A percentile compares a stretch with the other conserved stretches of the same genome.
phyloP scores from a whole-genome alignment of 2,797 vertebrate species.

The Natrix natrix region DNA sequence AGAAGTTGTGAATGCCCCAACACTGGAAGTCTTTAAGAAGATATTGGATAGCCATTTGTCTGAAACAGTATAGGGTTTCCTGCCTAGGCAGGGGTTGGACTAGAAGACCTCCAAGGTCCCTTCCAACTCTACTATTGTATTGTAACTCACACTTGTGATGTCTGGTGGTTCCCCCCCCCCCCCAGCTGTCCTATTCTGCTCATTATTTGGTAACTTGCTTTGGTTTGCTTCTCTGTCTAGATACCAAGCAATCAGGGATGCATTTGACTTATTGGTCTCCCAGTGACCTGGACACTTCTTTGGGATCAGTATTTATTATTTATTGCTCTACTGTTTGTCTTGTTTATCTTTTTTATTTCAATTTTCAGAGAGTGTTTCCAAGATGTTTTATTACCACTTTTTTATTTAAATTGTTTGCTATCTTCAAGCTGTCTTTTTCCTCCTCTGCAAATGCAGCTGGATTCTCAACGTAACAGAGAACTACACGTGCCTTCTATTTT shows the following conservation, averaged over 20 bases:
- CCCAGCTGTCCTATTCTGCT: neutral
- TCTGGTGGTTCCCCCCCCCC: neutral
- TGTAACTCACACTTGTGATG: neutral
- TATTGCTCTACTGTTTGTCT: too few relatives aligned
- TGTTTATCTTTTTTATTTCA: neutral
- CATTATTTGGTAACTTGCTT: neutral
- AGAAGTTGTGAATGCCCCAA: too few relatives aligned
- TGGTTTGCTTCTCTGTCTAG: neutral
- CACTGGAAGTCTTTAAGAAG: too few relatives aligned
- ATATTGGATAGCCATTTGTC: too few relatives aligned
- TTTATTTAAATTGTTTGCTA: neutral
- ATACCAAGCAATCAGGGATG: neutral
- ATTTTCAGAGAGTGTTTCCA: neutral
- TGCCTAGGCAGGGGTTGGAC: too few relatives aligned
- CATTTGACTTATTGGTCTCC: neutral
- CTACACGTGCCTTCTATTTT: neutral
- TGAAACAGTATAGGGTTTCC: too few relatives aligned
- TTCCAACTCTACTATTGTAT: too few relatives aligned
- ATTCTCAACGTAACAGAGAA: neutral
- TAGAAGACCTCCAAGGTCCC: too few relatives aligned
- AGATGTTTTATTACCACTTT: neutral
- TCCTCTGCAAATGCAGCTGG: neutral
- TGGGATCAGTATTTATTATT: neutral
- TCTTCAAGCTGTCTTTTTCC: neutral
- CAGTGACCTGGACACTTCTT: neutral